Base-by-base conservation (phyloP, 2,888 invertebrate genomes). In the Chaetoderma sp. region DNA sequence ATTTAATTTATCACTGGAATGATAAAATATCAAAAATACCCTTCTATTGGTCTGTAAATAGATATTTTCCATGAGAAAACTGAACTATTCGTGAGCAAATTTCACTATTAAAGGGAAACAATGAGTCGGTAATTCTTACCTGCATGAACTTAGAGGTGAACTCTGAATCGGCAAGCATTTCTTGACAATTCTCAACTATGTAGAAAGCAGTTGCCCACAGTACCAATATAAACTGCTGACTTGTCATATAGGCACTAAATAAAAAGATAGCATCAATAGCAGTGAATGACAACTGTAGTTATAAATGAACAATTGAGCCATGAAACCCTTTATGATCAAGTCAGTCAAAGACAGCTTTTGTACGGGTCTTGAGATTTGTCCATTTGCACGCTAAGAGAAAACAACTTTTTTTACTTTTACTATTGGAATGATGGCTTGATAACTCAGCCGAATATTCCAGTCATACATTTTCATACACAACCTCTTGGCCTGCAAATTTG, bases 191-290 rank as follows among this genome's bases (percentile, higher is more conserved):
- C 86, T 94, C 93, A 77, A 93, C 88, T 66, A 94, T 87, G 85
- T 91, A 93, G 86, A 93, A 93, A 56, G 91, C 90, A 55, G 93
- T 86, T 30, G 92, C 90, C 93, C 93, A 93, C 80, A 93, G 89
- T 55, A 91, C 87, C 72, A 92, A 87, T 60, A 90, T 89, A 81
- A 93, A 92, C 72, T 91, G 90, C 79, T 91, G 90, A 75, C 86
- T 87, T 60, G 86, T 83, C 23, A 83, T 82, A 45, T 76, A 78
- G 10, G 75, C 72, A 23, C 83, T 83, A 74, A n/a, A 74, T 70
- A 23, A 16, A n/a, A n/a, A n/a, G n/a, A n/a, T n/a, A n/a, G n/a
- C n/a, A n/a, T n/a, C n/a, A n/a, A n/a, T n/a, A n/a, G n/a, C 6
- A 36, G 4, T 10, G 30, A 39, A 60, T 49, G 6, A 25, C 32